These are phyloP conservation scores for Dinothrombium tinctorium DNA, from an alignment of 1,140 invertebrate genomes.

Conservation along the genomic window DNA sequence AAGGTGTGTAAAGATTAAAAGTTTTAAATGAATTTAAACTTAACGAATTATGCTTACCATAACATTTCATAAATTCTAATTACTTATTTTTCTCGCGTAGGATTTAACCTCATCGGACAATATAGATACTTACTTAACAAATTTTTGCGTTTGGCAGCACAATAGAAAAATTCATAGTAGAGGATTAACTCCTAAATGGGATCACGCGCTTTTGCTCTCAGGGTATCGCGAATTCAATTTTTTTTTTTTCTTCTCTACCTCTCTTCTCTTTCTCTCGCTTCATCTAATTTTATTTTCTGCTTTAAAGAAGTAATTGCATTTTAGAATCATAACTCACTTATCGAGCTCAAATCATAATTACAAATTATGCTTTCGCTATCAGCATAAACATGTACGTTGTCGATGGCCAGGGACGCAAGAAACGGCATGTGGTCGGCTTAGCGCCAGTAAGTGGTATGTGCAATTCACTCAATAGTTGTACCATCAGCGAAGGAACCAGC, in stretches of 20 bases:
- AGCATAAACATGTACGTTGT: slow-evolving; percentile 18
- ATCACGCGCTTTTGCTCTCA: slow-evolving; percentile 35
- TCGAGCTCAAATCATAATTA: not conserved
- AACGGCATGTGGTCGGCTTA: slow-evolving; percentile 22
- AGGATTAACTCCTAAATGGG: slow-evolving; percentile 27
- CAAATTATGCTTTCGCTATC: not conserved
- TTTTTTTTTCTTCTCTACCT: no score
- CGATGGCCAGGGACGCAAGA: slow-evolving; percentile 14
- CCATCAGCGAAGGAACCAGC: slow-evolving; percentile 36
- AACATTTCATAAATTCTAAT: not conserved
- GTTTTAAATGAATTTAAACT: not conserved
- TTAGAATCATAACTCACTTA: not conserved
- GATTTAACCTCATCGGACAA: slow-evolving; percentile 18
- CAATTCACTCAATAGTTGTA: slow-evolving; percentile 32
- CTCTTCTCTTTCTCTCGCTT: no score
- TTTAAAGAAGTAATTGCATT: no score
- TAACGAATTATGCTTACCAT: not conserved
- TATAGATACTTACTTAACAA: slow-evolving; percentile 34
- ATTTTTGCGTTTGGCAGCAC: slow-evolving; percentile 37
- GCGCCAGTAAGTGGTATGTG: slow-evolving; percentile 38
- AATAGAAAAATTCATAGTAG: slow-evolving; percentile 28
- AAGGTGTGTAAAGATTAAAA: slow-evolving; percentile 8
- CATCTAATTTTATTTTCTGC: no score
- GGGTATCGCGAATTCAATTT: slow-evolving; percentile 30
- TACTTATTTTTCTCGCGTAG: slow-evolving; percentile 5